phyloP scores from a whole-genome alignment of 2,888 invertebrate genomes.

The Cheilosia grossa region DNA sequence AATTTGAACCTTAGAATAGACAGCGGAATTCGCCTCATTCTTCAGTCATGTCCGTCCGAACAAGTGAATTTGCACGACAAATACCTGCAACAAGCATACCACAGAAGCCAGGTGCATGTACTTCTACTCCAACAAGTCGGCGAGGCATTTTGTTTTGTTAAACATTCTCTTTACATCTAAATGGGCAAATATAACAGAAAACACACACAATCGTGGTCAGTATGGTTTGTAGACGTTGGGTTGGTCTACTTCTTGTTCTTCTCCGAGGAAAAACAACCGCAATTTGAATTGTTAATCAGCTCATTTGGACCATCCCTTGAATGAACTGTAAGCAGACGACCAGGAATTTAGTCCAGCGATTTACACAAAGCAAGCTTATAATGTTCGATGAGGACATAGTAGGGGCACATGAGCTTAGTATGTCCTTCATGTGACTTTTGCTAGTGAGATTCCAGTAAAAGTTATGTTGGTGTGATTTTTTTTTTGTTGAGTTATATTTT shows the following conservation, averaged over 20 bases:
- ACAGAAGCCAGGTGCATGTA: slow-evolving; percentile 30
- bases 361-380: background rate
- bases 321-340: no score
- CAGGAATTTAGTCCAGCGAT: background rate
- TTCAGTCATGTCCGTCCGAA: background rate
- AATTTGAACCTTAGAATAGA: background rate
- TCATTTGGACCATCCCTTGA: background rate
- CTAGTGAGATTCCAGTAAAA: no score
- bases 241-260: slow-evolving; percentile 22
- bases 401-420: no score
- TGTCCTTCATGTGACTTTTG: no score
- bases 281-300: slow-evolving; percentile 50
- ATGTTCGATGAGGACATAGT: background rate
- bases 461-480: no score
- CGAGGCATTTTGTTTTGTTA: background rate
- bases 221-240: background rate
- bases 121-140: slow-evolving; percentile 4
- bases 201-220: slow-evolving; percentile 5
- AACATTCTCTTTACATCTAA: slow-evolving; percentile 4
- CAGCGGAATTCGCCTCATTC: background rate
- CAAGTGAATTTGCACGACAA: slow-evolving; percentile 25
- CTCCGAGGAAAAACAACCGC: slow-evolving; percentile 12
- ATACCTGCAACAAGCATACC: slow-evolving; percentile 42
- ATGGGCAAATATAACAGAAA: slow-evolving; percentile 14
- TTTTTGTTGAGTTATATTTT: no score